These are phyloP conservation scores for Candoia aspera DNA, from an alignment of 2,113 vertebrate species.

Conservation along the genomic window DNA sequence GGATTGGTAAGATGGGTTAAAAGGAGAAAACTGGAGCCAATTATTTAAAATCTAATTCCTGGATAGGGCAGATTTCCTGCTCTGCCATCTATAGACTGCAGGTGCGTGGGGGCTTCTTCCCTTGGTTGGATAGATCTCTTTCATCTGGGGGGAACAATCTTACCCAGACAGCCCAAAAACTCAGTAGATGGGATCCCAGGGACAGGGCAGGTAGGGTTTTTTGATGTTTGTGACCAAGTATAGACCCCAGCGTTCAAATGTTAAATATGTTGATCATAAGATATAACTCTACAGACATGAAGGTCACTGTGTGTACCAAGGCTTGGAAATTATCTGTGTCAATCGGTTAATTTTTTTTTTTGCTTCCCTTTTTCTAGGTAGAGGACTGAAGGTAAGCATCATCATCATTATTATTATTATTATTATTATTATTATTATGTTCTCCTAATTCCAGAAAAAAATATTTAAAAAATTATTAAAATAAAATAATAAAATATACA, in stretches of 20 bases:
- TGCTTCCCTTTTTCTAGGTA: conserved; percentile 68
- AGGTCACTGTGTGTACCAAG: neutral
- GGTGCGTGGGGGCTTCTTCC: neutral
- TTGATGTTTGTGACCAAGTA: neutral
- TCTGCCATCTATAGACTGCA: neutral
- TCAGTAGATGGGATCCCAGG: neutral
- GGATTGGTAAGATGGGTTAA: neutral
- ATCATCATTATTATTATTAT: neutral
- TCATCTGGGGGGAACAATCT: neutral
- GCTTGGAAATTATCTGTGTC: conserved; percentile 9
- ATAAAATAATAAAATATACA: neutral
- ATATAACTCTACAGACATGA: neutral
- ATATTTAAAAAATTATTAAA: no score
- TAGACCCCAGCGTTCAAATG: neutral
- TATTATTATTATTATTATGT: neutral
- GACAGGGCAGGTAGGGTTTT: neutral
- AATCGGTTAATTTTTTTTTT: conserved; percentile 36
- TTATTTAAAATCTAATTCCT: neutral
- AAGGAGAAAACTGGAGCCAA: neutral
- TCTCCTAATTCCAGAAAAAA: neutral
- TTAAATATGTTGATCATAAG: neutral
- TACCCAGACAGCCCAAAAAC: neutral
- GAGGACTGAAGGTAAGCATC: conserved; percentile 81
- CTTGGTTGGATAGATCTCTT: neutral
- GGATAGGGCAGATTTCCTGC: neutral